These are phyloP conservation scores for Ficedula albicollis DNA, from an alignment of 2,797 vertebrate species.

Conservation along the genomic window DNA sequence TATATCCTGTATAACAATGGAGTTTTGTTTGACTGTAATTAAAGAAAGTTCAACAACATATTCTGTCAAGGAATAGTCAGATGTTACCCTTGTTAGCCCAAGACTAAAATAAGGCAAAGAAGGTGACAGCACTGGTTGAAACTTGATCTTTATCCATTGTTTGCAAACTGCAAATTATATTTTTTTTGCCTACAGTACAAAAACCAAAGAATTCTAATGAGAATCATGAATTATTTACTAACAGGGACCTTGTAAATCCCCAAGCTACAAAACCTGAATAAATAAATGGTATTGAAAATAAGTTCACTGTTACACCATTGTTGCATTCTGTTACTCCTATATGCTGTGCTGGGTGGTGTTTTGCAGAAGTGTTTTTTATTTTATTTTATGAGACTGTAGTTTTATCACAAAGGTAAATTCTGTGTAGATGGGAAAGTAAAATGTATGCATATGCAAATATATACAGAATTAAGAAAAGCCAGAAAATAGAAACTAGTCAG, in stretches of 20 bases:
- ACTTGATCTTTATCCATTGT: background rate
- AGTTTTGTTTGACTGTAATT: background rate
- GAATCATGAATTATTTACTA: slow-evolving; percentile 46
- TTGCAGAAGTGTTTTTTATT: background rate
- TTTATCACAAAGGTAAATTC: background rate
- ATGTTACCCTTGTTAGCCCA: background rate
- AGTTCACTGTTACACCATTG: background rate
- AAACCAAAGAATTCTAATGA: slow-evolving; percentile 11
- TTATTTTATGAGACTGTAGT: background rate
- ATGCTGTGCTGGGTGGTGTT: background rate
- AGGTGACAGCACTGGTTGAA: background rate
- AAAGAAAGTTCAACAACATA: background rate
- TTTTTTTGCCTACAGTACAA: slow-evolving; percentile 12
- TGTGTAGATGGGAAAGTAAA: background rate
- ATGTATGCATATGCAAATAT: background rate
- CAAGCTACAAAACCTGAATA: background rate
- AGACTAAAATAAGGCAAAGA: background rate
- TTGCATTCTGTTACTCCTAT: background rate
- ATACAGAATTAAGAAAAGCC: background rate
- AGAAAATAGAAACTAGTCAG: background rate
- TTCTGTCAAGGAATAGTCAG: background rate
- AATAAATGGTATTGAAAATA: background rate
- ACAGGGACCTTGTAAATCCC: background rate
- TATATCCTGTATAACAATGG: background rate
- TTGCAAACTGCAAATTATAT: slow-evolving; percentile 6